A percentile compares a stretch with the other conserved stretches of the same genome.
Evolutionary conservation across 2,888 invertebrate species (phyloP).

Genomic region (Lasioglossum vierecki): DNA sequence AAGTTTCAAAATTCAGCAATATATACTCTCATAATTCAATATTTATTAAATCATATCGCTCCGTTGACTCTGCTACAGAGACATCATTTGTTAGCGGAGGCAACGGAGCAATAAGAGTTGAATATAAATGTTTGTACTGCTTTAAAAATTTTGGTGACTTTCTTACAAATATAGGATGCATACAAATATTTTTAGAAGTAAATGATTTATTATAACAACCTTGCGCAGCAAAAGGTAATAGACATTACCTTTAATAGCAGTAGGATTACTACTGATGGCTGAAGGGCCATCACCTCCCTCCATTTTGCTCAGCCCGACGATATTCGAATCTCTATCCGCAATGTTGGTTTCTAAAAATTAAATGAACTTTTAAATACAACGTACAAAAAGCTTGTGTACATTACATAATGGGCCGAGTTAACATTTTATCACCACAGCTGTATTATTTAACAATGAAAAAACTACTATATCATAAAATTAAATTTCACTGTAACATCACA

Average conservation of each 20-base stretch:
- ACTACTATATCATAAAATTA: conserved; percentile 13
- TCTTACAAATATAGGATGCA: not conserved
- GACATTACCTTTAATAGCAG: conserved; percentile 79
- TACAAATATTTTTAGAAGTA: not conserved
- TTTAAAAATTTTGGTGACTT: not conserved
- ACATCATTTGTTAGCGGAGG: too few relatives aligned
- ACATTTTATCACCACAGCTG: not conserved
- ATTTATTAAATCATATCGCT: not conserved
- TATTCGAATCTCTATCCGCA: conserved; percentile 35
- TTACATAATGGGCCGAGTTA: not conserved
- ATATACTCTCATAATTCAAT: not conserved
- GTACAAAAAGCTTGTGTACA: not conserved
- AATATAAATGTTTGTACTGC: not conserved
- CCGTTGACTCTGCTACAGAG: not conserved
- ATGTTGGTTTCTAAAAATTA: conserved; percentile 56
- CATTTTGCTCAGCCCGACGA: conserved; percentile 72
- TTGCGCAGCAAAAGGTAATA: not conserved
- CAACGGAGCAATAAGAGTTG: not conserved
- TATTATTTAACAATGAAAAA: not conserved
- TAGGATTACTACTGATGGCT: conserved; percentile 80
- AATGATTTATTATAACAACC: not conserved
- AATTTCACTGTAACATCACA: not conserved
- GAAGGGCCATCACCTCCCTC: conserved; percentile 82
- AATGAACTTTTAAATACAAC: conserved; percentile 14
- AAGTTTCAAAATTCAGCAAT: conserved; percentile 20